phyloP scores from a whole-genome alignment of 2,797 vertebrate species.

The Eulemur mongoz region DNA sequence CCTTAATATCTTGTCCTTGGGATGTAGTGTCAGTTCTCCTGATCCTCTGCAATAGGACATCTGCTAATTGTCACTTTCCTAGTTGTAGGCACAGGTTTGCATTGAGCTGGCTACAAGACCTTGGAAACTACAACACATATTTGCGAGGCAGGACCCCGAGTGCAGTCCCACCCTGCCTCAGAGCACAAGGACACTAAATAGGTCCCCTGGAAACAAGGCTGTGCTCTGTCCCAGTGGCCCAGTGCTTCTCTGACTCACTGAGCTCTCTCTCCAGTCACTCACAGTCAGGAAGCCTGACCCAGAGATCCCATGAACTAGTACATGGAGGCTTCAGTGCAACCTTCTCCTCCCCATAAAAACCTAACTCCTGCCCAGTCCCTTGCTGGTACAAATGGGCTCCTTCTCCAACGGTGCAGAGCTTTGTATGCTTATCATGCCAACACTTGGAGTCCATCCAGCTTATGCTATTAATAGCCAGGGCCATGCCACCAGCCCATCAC shows the following conservation, averaged over 20 bases:
- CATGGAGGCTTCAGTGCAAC: background rate
- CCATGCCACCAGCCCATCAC: background rate
- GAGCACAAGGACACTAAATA: background rate
- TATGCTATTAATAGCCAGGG: conserved; percentile 9
- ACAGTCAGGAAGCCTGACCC: background rate
- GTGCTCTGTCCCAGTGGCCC: background rate
- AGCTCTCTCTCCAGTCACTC: background rate
- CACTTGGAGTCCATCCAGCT: background rate
- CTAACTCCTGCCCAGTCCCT: background rate
- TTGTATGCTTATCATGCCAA: background rate
- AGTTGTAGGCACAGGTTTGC: background rate
- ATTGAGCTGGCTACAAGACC: background rate
- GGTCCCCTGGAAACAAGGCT: background rate
- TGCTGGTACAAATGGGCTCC: background rate
- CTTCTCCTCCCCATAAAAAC: too few species aligned
- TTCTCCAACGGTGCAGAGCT: background rate
- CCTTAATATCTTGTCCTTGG: background rate
- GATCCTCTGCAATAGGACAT: background rate
- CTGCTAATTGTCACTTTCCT: background rate
- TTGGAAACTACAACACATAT: background rate
- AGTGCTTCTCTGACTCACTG: background rate
- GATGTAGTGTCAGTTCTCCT: background rate
- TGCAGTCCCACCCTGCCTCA: background rate
- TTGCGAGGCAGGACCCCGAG: background rate
- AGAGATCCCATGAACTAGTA: background rate